A percentile compares a stretch with the other conserved stretches of the same genome.
phyloP scores from a whole-genome alignment of 1,140 invertebrate genomes.

The Orius insidiosus region DNA sequence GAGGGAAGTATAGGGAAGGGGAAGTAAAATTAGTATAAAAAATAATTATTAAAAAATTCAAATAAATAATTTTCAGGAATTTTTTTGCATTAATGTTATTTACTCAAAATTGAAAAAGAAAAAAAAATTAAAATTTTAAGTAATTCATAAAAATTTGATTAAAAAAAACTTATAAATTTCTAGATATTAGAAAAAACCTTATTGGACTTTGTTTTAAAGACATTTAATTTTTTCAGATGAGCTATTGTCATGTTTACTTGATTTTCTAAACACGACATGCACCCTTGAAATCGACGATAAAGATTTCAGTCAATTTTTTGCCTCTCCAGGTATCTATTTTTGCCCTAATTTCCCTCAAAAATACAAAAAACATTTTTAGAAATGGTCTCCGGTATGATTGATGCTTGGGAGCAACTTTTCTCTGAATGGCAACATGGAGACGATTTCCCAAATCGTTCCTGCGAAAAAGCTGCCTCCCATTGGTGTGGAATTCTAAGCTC shows the following conservation, averaged over 20 bases:
- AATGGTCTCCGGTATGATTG: slow-evolving; percentile 15
- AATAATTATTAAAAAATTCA: too few relatives aligned
- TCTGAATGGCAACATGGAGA: slow-evolving; percentile 8
- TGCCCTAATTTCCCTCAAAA: background rate
- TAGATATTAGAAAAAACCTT: background rate
- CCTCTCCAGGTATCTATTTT: slow-evolving; percentile 13
- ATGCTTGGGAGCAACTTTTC: slow-evolving; percentile 17
- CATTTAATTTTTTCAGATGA: slow-evolving; percentile 17
- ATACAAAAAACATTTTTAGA: background rate
- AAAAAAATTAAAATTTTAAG: too few relatives aligned
- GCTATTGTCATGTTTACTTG: slow-evolving; percentile 12
- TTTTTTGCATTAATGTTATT: too few relatives aligned
- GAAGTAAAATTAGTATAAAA: too few relatives aligned
- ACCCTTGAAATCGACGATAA: slow-evolving; percentile 14
- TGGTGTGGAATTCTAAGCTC: slow-evolving; percentile 13
- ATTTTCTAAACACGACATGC: slow-evolving; percentile 18
- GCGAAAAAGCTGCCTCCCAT: slow-evolving; percentile 15
- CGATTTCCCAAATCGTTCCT: slow-evolving; percentile 16
- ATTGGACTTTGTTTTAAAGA: background rate
- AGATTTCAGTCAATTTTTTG: slow-evolving; percentile 18
- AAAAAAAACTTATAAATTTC: slow-evolving; percentile 1
- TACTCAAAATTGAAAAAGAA: too few relatives aligned
- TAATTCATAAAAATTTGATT: background rate
- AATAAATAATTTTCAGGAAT: too few relatives aligned
- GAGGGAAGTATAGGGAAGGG: too few relatives aligned